Evolutionary conservation across 1,140 invertebrate genomes (phyloP), one percentile per base, ranked within the genome.

Genomic region (Drosophila littoralis): DNA sequence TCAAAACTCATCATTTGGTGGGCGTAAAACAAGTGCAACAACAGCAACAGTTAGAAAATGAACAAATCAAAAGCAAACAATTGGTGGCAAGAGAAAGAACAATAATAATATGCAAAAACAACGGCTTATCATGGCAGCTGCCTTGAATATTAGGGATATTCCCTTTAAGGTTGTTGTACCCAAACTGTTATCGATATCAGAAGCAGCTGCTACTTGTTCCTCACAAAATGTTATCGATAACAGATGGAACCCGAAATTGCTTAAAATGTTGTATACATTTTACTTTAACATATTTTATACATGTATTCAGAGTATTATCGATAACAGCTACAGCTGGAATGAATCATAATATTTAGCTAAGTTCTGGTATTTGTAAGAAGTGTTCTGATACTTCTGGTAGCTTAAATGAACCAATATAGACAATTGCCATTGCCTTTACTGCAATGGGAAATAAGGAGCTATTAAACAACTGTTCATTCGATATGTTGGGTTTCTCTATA

Each of bases 11-110:
- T 61, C 60, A 13, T 22, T 45, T 54, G 40, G 72, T 61, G 61
- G 72, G 72, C 66, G 72, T 70, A 68, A 58, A 43, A 68, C 38
- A 77, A 64, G 35, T 7, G 64, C 38, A 33, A 71, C 36, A 79
- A 83, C 17, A 68, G 9, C 57, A 2, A 10, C 22, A 52, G 35
- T 52, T 35, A 15, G 33, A 38, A 17, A 38, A 36, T 36, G 13
- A 36, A 36, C 15, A 54, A 54, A 15, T 51, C 13, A 36, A 54
- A 35, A 10, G 51, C 33, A 54, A 52, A 36, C 33, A 54, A 17
- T 36, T 8, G n/a, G 1, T 52, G 7, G 13, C 28, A 33, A 33
- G 12, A 13, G 48, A 7, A 17, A 36, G 33, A 54, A 36, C 13
- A 35, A 28, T 28, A 28, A 28, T 28, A 5, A 28, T 28, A 28